Conservation (phyloP, 1,140 invertebrate genomes). For the Saxidomus purpurata region DNA sequence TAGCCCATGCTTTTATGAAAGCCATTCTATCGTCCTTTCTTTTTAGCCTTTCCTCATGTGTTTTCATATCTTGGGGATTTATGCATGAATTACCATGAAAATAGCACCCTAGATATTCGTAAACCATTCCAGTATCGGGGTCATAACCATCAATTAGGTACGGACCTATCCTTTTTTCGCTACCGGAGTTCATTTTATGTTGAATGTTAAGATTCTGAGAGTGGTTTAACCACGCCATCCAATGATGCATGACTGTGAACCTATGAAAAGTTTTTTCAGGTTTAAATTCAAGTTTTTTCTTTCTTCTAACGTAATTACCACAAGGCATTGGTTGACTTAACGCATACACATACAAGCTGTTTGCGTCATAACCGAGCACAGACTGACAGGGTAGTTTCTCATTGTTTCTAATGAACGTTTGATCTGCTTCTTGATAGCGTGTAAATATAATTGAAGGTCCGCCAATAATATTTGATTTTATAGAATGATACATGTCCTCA, state of each 20-base stretch:
- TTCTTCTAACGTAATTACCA: background rate
- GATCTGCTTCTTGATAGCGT: background rate
- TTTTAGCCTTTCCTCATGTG: background rate
- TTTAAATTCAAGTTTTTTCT: background rate
- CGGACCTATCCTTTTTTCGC: background rate
- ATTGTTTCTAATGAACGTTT: background rate
- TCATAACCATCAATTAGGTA: constrained; percentile 6
- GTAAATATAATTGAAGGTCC: constrained; percentile 24
- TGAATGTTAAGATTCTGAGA: background rate
- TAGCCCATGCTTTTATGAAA: background rate
- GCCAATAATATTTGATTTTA: background rate
- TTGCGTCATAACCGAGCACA: background rate
- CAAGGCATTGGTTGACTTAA: background rate
- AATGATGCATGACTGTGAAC: background rate
- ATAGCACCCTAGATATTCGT: background rate
- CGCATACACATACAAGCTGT: too few relatives aligned
- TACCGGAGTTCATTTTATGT: constrained; percentile 19
- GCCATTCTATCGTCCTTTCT: background rate
- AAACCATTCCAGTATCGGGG: background rate
- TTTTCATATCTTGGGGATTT: background rate
- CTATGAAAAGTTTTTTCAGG: background rate
- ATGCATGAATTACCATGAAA: background rate
- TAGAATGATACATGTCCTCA: background rate
- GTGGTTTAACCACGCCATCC: constrained; percentile 23
- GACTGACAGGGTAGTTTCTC: background rate